Evolutionary conservation across 2,888 invertebrate species (phyloP).

Genomic region (Ischnus inquisitorius): DNA sequence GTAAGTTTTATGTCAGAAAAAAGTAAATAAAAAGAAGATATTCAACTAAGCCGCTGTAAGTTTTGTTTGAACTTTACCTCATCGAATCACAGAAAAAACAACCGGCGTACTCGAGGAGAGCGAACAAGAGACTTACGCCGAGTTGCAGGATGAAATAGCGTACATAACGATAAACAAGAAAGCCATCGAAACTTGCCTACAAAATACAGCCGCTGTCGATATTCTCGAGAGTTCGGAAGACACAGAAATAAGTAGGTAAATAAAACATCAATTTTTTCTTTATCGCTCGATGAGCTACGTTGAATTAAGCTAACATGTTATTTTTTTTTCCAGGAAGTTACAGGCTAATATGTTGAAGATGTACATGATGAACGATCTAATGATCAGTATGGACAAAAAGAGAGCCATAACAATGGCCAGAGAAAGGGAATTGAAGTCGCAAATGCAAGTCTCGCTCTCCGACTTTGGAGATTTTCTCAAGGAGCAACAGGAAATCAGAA

Average conservation of each 20-base stretch:
- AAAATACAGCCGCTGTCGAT: constrained; percentile 34
- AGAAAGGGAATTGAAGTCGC: constrained; percentile 58
- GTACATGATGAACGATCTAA: constrained; percentile 64
- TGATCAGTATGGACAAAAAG: constrained; percentile 47
- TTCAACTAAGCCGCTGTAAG: background rate
- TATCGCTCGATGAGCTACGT: background rate
- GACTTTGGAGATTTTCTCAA: constrained; percentile 70
- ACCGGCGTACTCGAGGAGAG: constrained; percentile 36
- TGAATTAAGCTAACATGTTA: background rate
- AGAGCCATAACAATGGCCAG: constrained; percentile 25
- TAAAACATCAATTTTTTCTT: background rate
- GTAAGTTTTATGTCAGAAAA: constrained; percentile 54
- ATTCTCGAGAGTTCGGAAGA: constrained; percentile 43
- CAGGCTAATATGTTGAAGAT: constrained; percentile 65
- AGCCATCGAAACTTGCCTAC: constrained; percentile 56
- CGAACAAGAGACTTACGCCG: constrained; percentile 43
- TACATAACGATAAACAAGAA: constrained; percentile 50
- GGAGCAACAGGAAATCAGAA: constrained; percentile 61
- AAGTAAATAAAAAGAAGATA: background rate
- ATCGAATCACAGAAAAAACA: constrained; percentile 28
- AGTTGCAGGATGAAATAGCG: constrained; percentile 59
- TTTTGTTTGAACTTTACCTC: background rate
- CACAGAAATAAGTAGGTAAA: constrained; percentile 45
- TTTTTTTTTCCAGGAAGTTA: constrained; percentile 59
- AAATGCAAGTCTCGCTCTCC: constrained; percentile 49